Evolutionary conservation across 2,888 invertebrate species (phyloP), one percentile per base, ranked within the genome.

Genomic region (Ectropis crepuscularia): DNA sequence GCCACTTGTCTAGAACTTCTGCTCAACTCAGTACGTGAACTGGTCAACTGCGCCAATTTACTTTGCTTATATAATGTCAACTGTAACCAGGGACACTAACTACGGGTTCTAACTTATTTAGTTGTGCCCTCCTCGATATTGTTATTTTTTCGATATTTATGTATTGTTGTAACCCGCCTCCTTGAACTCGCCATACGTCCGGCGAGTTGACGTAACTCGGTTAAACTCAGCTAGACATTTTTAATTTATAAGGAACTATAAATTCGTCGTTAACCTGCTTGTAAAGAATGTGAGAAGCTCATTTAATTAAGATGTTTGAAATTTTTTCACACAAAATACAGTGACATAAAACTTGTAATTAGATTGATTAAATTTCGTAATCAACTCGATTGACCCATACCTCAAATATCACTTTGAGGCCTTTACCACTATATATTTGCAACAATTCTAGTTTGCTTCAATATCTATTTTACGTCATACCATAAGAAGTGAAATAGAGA

Each of bases 21-120:
- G 55, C 55, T 55, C 55, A 55, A 55, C 5, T 45, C 37, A 9
- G 12, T 54, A 54, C 16, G 43, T 36, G 38, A 38, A 43, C 28
- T 58, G 43, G 42, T 50, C 49, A 54, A n/a, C 53, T 43, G 38
- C 12, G 43, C 43, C 36, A 5, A 45, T 45, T 36, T 45, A 5
- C 11, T 16, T 36, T 37, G 41, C 16, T 53, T 11, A 12, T 5
- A 50, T 1, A 11, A 12, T 39, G 28, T 51, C 16, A 51, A 51
- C 10, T 41, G 51, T 51, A 51, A 28, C 51, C 41, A 51, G 10
- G 11, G 7, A 41, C 41, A 6, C 28, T 42, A 28, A 41, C 6
- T 41, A 16, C 12, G 8, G 9, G 39, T 39, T 50, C 1, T 49
- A 8, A 37, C 36, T 49, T 4, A 36, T 37, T 7, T 50, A 38